These are phyloP conservation scores for Myotis daubentonii DNA, from an alignment of 2,797 vertebrate genomes.

Conservation along the genomic window DNA sequence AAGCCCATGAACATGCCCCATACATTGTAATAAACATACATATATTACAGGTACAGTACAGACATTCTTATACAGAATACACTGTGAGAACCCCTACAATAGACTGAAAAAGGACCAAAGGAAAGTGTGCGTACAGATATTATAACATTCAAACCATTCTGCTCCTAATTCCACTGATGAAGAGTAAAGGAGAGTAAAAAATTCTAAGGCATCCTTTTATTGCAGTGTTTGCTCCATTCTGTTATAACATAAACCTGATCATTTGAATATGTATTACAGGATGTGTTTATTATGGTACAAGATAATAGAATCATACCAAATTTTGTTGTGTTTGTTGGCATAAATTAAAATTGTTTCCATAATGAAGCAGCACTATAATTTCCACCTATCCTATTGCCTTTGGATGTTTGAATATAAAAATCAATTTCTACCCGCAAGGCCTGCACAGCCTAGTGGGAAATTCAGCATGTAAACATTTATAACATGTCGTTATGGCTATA, in stretches of 20 bases:
- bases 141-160: not conserved
- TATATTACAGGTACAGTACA: not conserved
- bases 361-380: not conserved
- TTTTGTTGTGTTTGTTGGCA: not conserved
- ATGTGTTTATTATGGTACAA: not conserved
- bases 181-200: not conserved
- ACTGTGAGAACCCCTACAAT: not conserved
- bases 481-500: not conserved
- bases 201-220: not conserved
- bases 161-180: not conserved
- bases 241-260: not conserved
- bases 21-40: not conserved
- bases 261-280: not conserved
- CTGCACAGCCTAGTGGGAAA: not conserved
- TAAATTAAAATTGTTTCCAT: slow-evolving; percentile 40
- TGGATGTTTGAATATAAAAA: not conserved
- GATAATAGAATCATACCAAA: not conserved
- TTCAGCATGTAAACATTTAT: slow-evolving; percentile 18
- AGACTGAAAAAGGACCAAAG: not conserved
- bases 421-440: not conserved
- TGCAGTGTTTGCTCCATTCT: not conserved
- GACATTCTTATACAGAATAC: not conserved
- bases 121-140: not conserved
- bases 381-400: not conserved
- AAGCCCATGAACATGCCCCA: not conserved